These are phyloP conservation scores for Lucilia sericata DNA, from an alignment of 1,140 invertebrate genomes.

Conservation along the genomic window DNA sequence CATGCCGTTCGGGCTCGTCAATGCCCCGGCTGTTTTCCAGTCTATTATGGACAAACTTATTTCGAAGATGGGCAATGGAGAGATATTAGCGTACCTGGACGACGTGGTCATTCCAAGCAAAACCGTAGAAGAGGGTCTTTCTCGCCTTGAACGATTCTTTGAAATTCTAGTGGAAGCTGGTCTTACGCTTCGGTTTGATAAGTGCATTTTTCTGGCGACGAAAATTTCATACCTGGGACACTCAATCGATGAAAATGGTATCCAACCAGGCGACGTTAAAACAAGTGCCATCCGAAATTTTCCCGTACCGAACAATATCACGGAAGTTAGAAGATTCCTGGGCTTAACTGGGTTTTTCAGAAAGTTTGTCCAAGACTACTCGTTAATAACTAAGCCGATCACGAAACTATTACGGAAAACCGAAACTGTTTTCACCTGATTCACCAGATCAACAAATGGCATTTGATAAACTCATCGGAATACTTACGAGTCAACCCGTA, in stretches of 20 bases:
- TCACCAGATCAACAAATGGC: too few species aligned
- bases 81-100: constrained; percentile 45
- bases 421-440: background rate
- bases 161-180: too few species aligned
- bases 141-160: too few species aligned
- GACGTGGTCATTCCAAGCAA: constrained; percentile 52
- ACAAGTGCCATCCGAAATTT: constrained; percentile 53
- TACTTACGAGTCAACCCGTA: too few species aligned
- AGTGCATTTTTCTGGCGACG: background rate
- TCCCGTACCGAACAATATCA: constrained; percentile 51
- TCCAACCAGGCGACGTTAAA: constrained; percentile 57
- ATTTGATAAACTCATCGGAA: too few species aligned
- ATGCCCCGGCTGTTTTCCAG: constrained; percentile 67
- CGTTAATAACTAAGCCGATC: background rate
- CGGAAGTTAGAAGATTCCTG: constrained; percentile 52
- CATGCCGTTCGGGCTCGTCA: too few species aligned
- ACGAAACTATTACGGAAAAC: background rate
- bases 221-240: constrained; percentile 55
- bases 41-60: constrained; percentile 59
- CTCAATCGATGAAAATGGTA: constrained; percentile 49
- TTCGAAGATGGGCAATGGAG: constrained; percentile 28
- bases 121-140: too few species aligned
- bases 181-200: background rate
- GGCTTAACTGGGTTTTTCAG: constrained; percentile 31
- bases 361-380: constrained; percentile 33